Base-by-base conservation (phyloP, 2,888 invertebrate species). In the Callosobruchus maculatus region DNA sequence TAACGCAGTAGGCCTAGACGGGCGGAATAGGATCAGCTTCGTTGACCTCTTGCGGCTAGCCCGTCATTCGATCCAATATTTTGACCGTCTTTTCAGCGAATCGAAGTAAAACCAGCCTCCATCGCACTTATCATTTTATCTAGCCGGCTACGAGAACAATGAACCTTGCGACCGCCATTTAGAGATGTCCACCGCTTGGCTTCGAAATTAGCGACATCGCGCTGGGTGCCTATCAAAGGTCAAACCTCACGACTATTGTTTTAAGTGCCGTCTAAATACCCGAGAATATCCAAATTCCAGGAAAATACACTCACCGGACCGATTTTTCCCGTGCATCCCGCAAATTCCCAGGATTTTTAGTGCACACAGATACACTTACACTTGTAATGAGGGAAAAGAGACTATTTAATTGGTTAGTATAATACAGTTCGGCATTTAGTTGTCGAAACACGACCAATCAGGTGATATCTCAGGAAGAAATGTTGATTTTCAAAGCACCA, bases 121-220 rank as follows among this genome's bases (percentile, higher is more conserved):
- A 83, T 83, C n/a, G 68, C 68, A 83, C 77, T 82, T 83, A 84
- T 85, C 84, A 84, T 85, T 86, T 84, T 49, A 49, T 49, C 49
- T 81, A 82, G 81, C 84, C 84, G 84, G 83, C 82, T 82, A 81
- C 82, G 85, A 85, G 89, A 88, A 89, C 89, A 89, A 89, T 89
- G 89, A 89, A 89, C 89, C 84, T 88, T 88, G 83, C 85, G 88
- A 88, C 88, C 88, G 89, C 89, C 88, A 89, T 89, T 88, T 86
- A 75, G 86, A 87, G 86, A 87, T 87, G 87, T 71, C 26, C 88
- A 87, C 86, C 86, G 87, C 87, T 88, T 87, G 86, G 86, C 85
- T 84, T 86, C 84, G 83, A 87, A 87, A 87, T 85, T 84, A 84
- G 83, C 84, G 83, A 84, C 83, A 84, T 81, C 81, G 82, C 82